A percentile compares a stretch with the other conserved stretches of the same genome.
phyloP scores from a whole-genome alignment of 2,797 vertebrate genomes.

The Ciconia nigra region DNA sequence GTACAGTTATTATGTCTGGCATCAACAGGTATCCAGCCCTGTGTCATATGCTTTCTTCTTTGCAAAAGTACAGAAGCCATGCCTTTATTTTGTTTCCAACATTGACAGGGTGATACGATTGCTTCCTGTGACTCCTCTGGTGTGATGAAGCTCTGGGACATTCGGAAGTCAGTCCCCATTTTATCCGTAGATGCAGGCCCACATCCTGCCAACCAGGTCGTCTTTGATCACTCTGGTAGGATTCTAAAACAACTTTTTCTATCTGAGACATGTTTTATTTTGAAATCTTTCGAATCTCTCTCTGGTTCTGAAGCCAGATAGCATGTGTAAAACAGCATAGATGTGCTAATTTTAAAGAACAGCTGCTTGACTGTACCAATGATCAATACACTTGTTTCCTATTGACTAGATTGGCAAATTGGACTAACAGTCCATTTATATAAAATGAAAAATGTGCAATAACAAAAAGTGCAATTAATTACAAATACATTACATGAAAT shows the following conservation, averaged over 20 bases:
- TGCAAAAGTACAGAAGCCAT: neutral
- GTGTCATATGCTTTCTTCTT: neutral
- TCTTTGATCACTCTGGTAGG: slow-evolving; percentile 80
- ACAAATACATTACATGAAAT: neutral
- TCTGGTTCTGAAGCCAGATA: neutral
- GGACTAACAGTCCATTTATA: neutral
- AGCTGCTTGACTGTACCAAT: neutral
- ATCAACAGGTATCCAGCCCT: neutral
- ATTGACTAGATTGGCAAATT: neutral
- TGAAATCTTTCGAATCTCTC: neutral
- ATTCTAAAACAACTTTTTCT: neutral
- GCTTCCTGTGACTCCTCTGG: slow-evolving; percentile 83
- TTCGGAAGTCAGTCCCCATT: slow-evolving; percentile 58
- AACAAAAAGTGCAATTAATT: neutral
- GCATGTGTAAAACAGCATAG: neutral
- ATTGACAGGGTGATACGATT: slow-evolving; percentile 67
- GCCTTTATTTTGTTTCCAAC: neutral
- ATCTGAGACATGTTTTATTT: neutral
- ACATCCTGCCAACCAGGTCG: slow-evolving; percentile 78
- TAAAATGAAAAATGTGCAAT: neutral
- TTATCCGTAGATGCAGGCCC: slow-evolving; percentile 77
- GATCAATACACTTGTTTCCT: neutral
- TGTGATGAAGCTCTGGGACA: slow-evolving; percentile 83
- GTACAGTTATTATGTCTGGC: neutral
- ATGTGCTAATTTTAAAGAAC: neutral